phyloP scores from a whole-genome alignment of 2,888 invertebrate species.

The Gandaritis pyraliata region DNA sequence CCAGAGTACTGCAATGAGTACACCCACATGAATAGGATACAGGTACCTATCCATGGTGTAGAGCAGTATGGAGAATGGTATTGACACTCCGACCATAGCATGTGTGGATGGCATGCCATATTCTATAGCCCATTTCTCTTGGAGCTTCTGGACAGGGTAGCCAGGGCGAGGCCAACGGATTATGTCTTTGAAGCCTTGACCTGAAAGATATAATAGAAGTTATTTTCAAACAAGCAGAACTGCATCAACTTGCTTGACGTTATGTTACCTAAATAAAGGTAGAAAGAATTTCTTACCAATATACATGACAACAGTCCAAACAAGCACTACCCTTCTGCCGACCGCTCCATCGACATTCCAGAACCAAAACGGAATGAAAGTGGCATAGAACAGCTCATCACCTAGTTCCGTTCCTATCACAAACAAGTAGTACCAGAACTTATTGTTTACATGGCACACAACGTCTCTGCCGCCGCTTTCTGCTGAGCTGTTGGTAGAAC shows the following conservation, averaged over 20 bases:
- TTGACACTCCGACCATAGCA: constrained; percentile 95
- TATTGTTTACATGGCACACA: constrained; percentile 86
- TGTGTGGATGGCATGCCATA: constrained; percentile 98
- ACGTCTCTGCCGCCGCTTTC: constrained; percentile 66
- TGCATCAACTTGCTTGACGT: too few relatives aligned
- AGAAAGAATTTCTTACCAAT: constrained; percentile 84
- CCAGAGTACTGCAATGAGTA: constrained; percentile 86
- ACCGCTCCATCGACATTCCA: constrained; percentile 97
- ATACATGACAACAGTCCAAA: constrained; percentile 94
- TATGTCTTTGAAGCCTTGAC: constrained; percentile 95
- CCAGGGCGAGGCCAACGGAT: constrained; percentile 94
- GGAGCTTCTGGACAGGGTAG: constrained; percentile 92
- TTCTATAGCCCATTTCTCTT: constrained; percentile 94
- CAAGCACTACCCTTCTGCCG: constrained; percentile 91
- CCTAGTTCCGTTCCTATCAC: constrained; percentile 93
- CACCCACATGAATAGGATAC: constrained; percentile 86
- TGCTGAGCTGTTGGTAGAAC: constrained; percentile 68
- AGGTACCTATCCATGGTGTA: constrained; percentile 93
- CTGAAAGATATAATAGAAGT: constrained; percentile 66
- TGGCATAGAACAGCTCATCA: constrained; percentile 95
- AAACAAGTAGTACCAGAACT: constrained; percentile 94
- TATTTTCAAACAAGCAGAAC: neutral
- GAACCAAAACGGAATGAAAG: constrained; percentile 97
- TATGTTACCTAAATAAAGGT: neutral
- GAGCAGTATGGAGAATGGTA: constrained; percentile 93